Evolutionary conservation across 2,113 vertebrate species (phyloP).

Genomic region (Tenebrosternarchus preto): DNA sequence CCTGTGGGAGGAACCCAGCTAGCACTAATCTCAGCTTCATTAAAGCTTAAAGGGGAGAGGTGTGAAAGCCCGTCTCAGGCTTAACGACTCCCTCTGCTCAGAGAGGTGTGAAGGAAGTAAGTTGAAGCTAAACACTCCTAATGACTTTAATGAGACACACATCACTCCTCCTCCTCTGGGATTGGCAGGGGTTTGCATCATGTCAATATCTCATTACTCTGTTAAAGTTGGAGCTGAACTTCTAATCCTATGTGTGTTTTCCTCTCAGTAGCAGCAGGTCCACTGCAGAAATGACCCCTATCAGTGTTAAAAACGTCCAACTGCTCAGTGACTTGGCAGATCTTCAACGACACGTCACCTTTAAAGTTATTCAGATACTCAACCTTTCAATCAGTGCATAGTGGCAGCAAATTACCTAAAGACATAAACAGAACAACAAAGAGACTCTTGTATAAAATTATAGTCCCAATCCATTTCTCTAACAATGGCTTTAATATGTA

Average conservation of each 20-base stretch:
- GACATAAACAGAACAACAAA: no score
- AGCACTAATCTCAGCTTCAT: not conserved
- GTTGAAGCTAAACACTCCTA: not conserved
- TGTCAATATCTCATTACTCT: not conserved
- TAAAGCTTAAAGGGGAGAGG: not conserved
- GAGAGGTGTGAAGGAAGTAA: conserved; percentile 1
- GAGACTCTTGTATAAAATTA: no score
- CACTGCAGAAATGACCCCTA: no score
- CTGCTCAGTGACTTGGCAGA: no score
- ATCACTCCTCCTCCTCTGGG: not conserved
- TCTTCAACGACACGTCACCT: no score
- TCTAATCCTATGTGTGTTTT: not conserved
- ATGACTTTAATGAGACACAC: not conserved
- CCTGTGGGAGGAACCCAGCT: not conserved
- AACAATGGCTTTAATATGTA: no score
- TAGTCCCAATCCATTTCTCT: no score
- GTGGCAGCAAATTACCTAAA: no score
- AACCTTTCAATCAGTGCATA: no score
- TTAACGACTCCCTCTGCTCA: conserved; percentile 12
- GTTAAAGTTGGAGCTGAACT: not conserved
- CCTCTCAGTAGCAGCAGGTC: not conserved
- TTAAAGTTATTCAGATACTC: no score
- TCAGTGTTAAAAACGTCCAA: no score
- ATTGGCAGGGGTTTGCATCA: not conserved
- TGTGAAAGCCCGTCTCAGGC: not conserved